A percentile compares a stretch with the other conserved stretches of the same genome.
Conservation (phyloP, 2,888 invertebrate genomes). For the Julus scanicus region DNA sequence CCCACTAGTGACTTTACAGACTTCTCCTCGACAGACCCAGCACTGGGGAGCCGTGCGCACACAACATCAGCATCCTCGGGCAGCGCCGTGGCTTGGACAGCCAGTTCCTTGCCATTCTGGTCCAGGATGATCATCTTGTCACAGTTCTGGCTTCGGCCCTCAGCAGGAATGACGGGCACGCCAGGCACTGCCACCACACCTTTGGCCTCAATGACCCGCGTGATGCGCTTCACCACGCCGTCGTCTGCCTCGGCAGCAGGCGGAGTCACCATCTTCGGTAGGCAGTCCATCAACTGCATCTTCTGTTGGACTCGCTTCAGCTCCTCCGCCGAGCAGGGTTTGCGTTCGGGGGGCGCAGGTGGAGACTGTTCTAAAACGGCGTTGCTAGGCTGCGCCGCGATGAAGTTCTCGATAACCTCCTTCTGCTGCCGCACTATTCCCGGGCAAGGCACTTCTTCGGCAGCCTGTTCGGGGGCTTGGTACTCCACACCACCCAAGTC, state of each 20-base stretch:
- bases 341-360: background rate
- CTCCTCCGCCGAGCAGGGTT: slow-evolving; percentile 54
- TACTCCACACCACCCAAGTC: slow-evolving; percentile 41
- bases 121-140: slow-evolving; percentile 54
- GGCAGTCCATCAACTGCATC: background rate
- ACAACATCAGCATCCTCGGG: background rate
- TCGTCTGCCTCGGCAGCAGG: background rate
- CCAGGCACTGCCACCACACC: slow-evolving; percentile 58
- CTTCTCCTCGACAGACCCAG: slow-evolving; percentile 73
- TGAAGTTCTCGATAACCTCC: slow-evolving; percentile 59
- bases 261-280: background rate
- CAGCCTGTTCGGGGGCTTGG: slow-evolving; percentile 49
- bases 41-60: slow-evolving; percentile 66
- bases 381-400: background rate
- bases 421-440: slow-evolving; percentile 60
- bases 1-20: slow-evolving; percentile 81
- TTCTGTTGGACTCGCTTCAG: slow-evolving; percentile 48
- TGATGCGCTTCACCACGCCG: slow-evolving; percentile 81
- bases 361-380: background rate
- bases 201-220: slow-evolving; percentile 90
- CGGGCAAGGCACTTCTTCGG: slow-evolving; percentile 58
- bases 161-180: slow-evolving; percentile 59
- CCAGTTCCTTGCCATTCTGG: slow-evolving; percentile 55
- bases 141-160: background rate
- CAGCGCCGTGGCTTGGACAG: background rate